Conservation (phyloP, 2,888 invertebrate genomes). For the Drosophila macrospina region DNA sequence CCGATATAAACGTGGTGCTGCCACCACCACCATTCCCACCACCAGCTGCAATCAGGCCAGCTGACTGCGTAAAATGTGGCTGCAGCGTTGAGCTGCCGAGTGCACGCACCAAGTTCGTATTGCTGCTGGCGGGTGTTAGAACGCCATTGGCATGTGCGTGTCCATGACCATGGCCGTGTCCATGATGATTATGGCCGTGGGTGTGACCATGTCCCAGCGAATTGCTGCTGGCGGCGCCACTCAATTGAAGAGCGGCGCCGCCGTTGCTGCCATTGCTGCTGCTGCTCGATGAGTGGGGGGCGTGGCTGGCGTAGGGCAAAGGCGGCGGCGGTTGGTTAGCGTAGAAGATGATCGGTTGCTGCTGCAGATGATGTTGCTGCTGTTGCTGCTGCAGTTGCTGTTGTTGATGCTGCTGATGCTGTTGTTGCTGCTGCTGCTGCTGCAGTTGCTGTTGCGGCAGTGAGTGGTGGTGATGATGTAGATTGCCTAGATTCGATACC, state of each 20-base stretch:
- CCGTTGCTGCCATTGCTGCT: slow-evolving; percentile 66
- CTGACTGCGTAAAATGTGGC: slow-evolving; percentile 60
- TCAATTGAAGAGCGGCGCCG: slow-evolving; percentile 67
- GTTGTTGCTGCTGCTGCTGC: slow-evolving; percentile 34
- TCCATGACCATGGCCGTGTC: slow-evolving; percentile 36
- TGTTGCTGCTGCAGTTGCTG: slow-evolving; percentile 52
- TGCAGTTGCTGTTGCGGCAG: slow-evolving; percentile 49
- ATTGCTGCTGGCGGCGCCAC: slow-evolving; percentile 72
- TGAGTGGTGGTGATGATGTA: slow-evolving; percentile 56
- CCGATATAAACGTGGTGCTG: slow-evolving; percentile 41
- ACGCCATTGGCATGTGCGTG: slow-evolving; percentile 18
- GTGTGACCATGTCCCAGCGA: slow-evolving; percentile 49
- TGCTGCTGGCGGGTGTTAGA: slow-evolving; percentile 32
- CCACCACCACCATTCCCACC: slow-evolving; percentile 36
- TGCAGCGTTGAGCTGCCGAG: slow-evolving; percentile 53
- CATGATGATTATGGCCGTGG: slow-evolving; percentile 50
- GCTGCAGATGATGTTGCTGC: slow-evolving; percentile 34
- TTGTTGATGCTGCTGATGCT: slow-evolving; percentile 45
- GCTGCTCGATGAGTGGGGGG: slow-evolving; percentile 58
- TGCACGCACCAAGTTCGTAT: slow-evolving; percentile 54
- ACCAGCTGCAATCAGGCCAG: slow-evolving; percentile 68
- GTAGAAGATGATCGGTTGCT: slow-evolving; percentile 57
- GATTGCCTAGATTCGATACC: slow-evolving; percentile 43
- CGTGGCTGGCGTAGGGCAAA: slow-evolving; percentile 41
- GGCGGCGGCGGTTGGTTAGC: slow-evolving; percentile 38